A percentile compares a stretch with the other conserved stretches of the same genome.
These are phyloP conservation scores for Manis javanica DNA, from an alignment of 2,797 vertebrate genomes.

Conservation along the genomic window DNA sequence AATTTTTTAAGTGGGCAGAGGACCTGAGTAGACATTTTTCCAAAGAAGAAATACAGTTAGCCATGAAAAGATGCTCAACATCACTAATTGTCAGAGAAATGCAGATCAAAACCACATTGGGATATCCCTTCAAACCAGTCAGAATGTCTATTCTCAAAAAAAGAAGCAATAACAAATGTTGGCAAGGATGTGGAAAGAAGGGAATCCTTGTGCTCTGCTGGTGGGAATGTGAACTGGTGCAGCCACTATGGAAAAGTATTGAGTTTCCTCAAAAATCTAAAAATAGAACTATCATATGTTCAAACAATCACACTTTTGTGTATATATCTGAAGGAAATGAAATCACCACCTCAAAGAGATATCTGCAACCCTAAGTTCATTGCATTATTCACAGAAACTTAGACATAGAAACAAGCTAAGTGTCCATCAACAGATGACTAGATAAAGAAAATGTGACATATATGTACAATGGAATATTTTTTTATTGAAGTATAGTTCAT, in stretches of 20 bases:
- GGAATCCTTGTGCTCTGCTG: background rate
- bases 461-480: background rate
- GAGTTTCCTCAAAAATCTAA: background rate
- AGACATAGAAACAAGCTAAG: background rate
- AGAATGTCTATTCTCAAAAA: background rate
- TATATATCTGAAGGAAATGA: background rate
- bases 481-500: no score
- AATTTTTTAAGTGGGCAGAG: background rate
- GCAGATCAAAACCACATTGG: no score
- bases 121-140: background rate
- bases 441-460: background rate
- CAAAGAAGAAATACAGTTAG: no score
- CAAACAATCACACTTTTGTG: background rate
- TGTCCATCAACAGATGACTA: background rate
- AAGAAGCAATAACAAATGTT: background rate
- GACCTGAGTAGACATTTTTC: background rate
- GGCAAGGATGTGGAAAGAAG: background rate
- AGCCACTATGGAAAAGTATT: background rate
- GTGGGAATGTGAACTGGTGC: background rate
- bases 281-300: background rate
- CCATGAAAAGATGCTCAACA: no score
- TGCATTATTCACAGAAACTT: background rate
- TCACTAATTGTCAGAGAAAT: no score
- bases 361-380: background rate
- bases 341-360: background rate